Percentiles rank a stretch among this genome's conserved stretches.
These are phyloP conservation scores for Platysteira castanea DNA, from an alignment of 2,113 vertebrate species.

Conservation along the genomic window DNA sequence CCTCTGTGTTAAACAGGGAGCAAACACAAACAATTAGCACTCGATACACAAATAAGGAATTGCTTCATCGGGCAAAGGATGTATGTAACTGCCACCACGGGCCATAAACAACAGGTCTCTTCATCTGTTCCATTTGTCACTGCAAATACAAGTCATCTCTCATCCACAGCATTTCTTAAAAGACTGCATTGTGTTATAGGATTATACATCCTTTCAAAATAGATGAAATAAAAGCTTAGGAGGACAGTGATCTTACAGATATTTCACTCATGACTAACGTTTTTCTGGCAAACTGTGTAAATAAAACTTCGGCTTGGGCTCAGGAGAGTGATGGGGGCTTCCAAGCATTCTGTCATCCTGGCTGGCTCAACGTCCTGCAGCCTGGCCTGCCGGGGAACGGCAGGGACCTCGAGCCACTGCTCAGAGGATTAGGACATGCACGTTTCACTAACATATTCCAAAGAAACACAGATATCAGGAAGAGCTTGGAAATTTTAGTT, in stretches of 20 bases:
- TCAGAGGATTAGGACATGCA: neutral
- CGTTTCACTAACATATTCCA: neutral
- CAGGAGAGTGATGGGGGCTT: neutral
- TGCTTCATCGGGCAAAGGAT: neutral
- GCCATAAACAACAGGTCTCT: slow-evolving; percentile 19
- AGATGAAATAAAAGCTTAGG: neutral
- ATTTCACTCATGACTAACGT: neutral
- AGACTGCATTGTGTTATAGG: neutral
- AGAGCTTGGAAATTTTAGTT: neutral
- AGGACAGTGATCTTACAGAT: neutral
- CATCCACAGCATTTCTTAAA: neutral
- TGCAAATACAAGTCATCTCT: neutral
- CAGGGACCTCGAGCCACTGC: neutral
- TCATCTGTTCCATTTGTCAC: slow-evolving; percentile 26
- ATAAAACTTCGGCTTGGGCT: neutral
- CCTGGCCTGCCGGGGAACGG: neutral
- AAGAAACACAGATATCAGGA: neutral
- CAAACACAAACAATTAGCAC: neutral
- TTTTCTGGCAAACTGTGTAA: slow-evolving; percentile 15
- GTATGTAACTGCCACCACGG: neutral
- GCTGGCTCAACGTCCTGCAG: neutral
- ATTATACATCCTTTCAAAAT: neutral
- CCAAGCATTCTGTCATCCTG: slow-evolving; percentile 11
- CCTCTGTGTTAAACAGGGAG: neutral
- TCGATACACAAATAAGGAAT: slow-evolving; percentile 1